Percentiles rank a stretch among this genome's conserved stretches.
These are phyloP conservation scores for Alces alces DNA, from an alignment of 2,113 vertebrate species.

Conservation along the genomic window DNA sequence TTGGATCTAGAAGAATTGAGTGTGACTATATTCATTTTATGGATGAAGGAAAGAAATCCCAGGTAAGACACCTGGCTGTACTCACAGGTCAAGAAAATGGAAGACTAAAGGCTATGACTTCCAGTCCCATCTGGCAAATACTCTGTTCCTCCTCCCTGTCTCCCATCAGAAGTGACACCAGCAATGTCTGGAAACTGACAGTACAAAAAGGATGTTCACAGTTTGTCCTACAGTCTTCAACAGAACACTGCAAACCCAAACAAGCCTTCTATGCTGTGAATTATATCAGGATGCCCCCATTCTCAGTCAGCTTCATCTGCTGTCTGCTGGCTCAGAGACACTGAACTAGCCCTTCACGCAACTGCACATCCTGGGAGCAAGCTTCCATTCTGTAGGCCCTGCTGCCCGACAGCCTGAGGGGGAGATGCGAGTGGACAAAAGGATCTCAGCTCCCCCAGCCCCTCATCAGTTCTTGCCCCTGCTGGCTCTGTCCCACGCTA, in stretches of 20 bases:
- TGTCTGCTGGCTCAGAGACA: not conserved
- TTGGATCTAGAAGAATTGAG: not conserved
- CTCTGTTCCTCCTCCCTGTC: not conserved
- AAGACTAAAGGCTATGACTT: not conserved
- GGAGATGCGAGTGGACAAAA: not conserved
- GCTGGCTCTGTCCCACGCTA: not conserved
- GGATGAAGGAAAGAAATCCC: not conserved
- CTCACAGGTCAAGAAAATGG: not conserved
- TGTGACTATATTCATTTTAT: not conserved
- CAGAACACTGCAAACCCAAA: not conserved
- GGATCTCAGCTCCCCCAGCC: not conserved
- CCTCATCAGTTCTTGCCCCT: not conserved
- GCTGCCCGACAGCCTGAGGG: not conserved
- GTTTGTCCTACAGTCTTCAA: not conserved
- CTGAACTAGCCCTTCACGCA: rapidly evolving
- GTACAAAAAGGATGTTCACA: not conserved
- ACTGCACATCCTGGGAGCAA: not conserved
- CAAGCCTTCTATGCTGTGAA: not conserved
- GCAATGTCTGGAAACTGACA: not conserved
- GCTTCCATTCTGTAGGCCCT: not conserved
- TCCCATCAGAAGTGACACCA: not conserved
- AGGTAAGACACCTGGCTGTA: not conserved
- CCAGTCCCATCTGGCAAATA: not conserved
- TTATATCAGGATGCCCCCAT: not conserved
- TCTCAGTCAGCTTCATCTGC: not conserved